phyloP scores from a whole-genome alignment of 2,797 vertebrate species.

The Eulemur rubriventer region DNA sequence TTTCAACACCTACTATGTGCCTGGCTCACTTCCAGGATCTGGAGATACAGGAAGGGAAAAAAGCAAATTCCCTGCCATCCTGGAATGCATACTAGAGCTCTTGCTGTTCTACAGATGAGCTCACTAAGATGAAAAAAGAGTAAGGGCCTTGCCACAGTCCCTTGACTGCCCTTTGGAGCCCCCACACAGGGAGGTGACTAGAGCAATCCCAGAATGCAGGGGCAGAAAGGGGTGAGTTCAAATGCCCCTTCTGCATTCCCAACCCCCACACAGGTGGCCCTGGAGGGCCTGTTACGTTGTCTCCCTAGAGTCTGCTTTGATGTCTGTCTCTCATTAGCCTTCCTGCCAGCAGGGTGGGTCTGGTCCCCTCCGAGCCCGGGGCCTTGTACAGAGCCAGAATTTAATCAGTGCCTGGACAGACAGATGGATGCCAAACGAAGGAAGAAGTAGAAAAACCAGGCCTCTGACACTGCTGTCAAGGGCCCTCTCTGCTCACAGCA shows the following conservation, averaged over 20 bases:
- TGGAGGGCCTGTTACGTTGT: background rate
- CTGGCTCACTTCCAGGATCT: background rate
- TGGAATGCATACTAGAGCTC: background rate
- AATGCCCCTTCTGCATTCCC: background rate
- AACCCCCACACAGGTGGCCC: background rate
- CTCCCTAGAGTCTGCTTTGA: too few relatives aligned
- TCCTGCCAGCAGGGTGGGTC: background rate
- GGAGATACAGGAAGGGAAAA: background rate
- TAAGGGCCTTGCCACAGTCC: background rate
- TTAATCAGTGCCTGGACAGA: background rate
- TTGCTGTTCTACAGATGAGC: background rate
- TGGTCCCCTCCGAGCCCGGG: background rate
- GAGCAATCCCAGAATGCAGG: background rate
- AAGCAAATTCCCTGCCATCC: background rate
- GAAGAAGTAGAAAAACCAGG: background rate
- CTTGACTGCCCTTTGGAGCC: background rate
- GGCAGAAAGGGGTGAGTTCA: background rate
- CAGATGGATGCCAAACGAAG: background rate
- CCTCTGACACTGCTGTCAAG: background rate
- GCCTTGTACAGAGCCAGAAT: background rate
- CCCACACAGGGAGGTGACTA: background rate
- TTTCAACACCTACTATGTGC: background rate
- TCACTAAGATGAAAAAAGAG: background rate
- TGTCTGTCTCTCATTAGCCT: background rate
- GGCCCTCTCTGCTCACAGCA: background rate